Conservation (phyloP, 2,888 invertebrate genomes). For the Ptychoptera contaminata region DNA sequence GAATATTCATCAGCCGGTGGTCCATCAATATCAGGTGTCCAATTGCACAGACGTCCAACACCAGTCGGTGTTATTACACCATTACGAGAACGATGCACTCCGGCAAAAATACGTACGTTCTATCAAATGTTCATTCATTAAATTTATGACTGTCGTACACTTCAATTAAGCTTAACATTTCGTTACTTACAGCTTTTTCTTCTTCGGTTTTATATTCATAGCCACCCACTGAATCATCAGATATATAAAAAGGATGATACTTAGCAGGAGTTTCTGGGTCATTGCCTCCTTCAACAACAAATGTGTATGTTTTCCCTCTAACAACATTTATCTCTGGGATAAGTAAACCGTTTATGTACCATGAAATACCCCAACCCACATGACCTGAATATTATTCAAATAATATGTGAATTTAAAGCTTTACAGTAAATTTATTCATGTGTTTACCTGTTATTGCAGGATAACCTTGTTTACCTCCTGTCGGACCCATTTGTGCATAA, state of each 20-base stretch:
- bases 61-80: conserved; percentile 61
- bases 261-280: conserved; percentile 63
- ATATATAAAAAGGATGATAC: conserved; percentile 88
- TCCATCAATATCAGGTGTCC: conserved; percentile 59
- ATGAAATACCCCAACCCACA: conserved; percentile 86
- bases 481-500: conserved; percentile 87
- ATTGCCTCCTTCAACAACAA: conserved; percentile 73
- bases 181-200: conserved; percentile 51
- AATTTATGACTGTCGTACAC: not conserved
- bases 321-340: conserved; percentile 85
- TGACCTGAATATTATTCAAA: conserved; percentile 43
- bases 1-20: conserved; percentile 66
- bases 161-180: not conserved
- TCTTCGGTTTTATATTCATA: conserved; percentile 68
- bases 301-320: conserved; percentile 71
- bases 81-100: conserved; percentile 50
- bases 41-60: conserved; percentile 71
- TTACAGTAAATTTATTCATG: not conserved
- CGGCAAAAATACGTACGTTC: conserved; percentile 70
- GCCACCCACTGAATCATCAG: conserved; percentile 82
- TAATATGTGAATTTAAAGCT: not conserved
- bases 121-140: conserved; percentile 19
- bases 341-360: conserved; percentile 86
- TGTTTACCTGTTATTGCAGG: conserved; percentile 66
- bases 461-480: conserved; percentile 80